These are phyloP conservation scores for Pipistrellus kuhlii DNA, from an alignment of 2,797 vertebrate genomes.

Conservation along the genomic window DNA sequence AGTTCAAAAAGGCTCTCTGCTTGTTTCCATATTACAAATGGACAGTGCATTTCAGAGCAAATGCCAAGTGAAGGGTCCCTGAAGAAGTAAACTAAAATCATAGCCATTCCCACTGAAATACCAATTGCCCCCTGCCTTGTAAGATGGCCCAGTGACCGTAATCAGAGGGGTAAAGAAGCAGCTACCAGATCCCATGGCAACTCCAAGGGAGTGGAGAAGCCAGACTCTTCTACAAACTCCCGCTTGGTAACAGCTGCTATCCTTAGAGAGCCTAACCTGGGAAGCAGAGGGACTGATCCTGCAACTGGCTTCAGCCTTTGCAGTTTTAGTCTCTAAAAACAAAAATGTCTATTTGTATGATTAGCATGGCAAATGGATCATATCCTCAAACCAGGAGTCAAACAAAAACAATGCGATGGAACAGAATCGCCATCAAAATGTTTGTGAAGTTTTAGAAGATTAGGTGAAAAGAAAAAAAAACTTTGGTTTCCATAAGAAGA, in stretches of 20 bases:
- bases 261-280: background rate
- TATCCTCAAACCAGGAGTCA: background rate
- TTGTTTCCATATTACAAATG: background rate
- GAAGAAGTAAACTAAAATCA: background rate
- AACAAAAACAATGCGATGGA: background rate
- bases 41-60: background rate
- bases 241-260: background rate
- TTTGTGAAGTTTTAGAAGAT: background rate
- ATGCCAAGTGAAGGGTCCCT: background rate
- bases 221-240: background rate
- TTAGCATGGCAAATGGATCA: background rate
- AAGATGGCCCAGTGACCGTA: background rate
- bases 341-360: background rate
- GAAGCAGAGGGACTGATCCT: background rate
- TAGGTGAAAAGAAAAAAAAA: background rate
- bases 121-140: background rate
- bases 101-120: background rate
- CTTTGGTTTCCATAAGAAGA: background rate
- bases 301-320: background rate
- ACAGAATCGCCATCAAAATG: constrained; percentile 25
- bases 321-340: background rate
- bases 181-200: background rate
- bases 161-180: background rate
- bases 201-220: background rate
- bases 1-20: background rate